phyloP scores from a whole-genome alignment of 1,140 invertebrate species.

The Dysdera silvatica region DNA sequence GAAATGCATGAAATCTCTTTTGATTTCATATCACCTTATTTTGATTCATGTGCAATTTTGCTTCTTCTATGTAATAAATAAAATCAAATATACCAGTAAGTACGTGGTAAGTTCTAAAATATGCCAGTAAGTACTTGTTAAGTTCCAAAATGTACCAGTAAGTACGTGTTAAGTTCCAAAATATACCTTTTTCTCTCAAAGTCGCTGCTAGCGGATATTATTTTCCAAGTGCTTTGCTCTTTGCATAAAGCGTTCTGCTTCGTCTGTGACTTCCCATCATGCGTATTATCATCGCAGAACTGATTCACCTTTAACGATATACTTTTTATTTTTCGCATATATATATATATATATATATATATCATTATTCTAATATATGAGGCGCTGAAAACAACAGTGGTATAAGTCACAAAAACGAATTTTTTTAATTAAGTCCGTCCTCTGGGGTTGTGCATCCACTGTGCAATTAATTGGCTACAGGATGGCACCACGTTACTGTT shows the following conservation, averaged over 20 bases:
- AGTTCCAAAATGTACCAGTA: background rate
- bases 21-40: too few species aligned
- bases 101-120: background rate
- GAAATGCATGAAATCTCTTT: too few species aligned
- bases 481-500: too few species aligned
- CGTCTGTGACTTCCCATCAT: conserved; percentile 56
- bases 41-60: too few species aligned
- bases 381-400: too few species aligned
- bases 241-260: conserved; percentile 59
- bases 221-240: conserved; percentile 53
- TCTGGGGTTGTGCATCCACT: too few species aligned
- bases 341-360: too few species aligned
- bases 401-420: too few species aligned
- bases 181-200: conserved; percentile 41
- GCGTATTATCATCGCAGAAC: conserved; percentile 55
- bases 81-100: background rate
- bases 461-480: too few species aligned
- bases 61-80: background rate
- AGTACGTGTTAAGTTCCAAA: background rate
- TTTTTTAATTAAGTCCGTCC: too few species aligned
- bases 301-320: conserved; percentile 47
- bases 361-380: too few species aligned
- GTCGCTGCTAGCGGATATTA: conserved; percentile 54
- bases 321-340: too few species aligned
- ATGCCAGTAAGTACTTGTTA: background rate